Base-by-base conservation (phyloP, 2,888 invertebrate species). In the Parnassius orleans region DNA sequence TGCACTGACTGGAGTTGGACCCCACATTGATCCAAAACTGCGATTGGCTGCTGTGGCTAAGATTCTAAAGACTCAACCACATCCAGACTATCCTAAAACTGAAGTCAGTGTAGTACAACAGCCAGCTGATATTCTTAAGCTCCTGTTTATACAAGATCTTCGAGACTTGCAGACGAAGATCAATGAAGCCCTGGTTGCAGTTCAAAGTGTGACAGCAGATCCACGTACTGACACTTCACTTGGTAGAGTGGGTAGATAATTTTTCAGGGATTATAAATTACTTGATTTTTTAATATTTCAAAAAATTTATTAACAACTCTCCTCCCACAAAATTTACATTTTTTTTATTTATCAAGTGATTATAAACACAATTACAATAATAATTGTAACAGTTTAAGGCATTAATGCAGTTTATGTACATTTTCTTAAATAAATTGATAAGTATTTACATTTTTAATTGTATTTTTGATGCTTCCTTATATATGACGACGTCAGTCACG, bases 191-290 rank as follows among this genome's bases (percentile, higher is more conserved):
- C 95, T 99, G 69, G 99, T 99, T 1, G 94, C 95, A 53, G 96
- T 98, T 3, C 99, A 99, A 90, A 94, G 92, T 66, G 92, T 99
- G 1, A 99, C 99, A 1, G 99, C 99, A 5, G 96, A 99, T 92
- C 99, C 99, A 2, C 98, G 98, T 89, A 99, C 99, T 67, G 98
- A 99, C 80, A 97, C 98, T 0, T 95, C 95, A 80, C 90, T 99
- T 54, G 99, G 99, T 58, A 96, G 97, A 93, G 98, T 99, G 71
- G 99, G 99, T 42, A 84, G 86, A 86, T 87, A 89, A 85, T 47
- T 19, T 10, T 47, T 12, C 24, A 24, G 24, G 24, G 24, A 3
- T 24, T 24, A 24, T 24, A 15, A 15, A 15, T 15, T 15, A 15
- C 15, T 15, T 2, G 15, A 15, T 3, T 24, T 24, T 24, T 24